Base-by-base conservation (phyloP, 2,797 vertebrate genomes). In the Enteromius argenteus region DNA sequence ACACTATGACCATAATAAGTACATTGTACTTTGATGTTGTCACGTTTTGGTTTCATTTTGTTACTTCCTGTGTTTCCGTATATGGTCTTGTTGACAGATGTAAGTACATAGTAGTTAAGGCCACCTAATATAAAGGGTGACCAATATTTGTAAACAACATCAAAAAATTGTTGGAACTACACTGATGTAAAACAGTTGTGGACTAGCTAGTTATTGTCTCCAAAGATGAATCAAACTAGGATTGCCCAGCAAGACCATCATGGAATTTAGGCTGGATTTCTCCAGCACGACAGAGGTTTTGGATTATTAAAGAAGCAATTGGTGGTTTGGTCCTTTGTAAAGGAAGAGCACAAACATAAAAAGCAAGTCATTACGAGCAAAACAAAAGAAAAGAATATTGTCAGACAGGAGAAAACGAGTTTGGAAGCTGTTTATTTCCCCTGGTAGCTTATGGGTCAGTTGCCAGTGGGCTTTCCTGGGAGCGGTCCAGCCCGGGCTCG, bases 361-460 rank as follows among this genome's bases (percentile, higher is more conserved):
- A 32, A 79, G 75, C 19, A 1, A 78, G 51, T 82, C 64, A 82
- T 62, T 85, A 58, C 27, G 11, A 81, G 37, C 44, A 60, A 60
- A 82, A 82, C 72, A 82, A 73, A 81, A 32, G 37, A 66, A 53
- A 49, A 53, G 56, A 71, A 69, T 82, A 75, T 79, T 21, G 89
- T 90, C 80, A 76, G 85, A 86, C 84, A 85, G 88, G 85, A 90
- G 84, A 83, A 89, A 87, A 85, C 83, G 77, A 73, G 88, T 88
- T 90, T 86, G 89, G 87, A 85, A 80, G 86, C 89, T 62, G 75
- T 90, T 95, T 95, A 94, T 95, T 95, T 95, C 94, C 93, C 94
- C 91, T 90, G 94, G 88, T 94, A 90, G 90, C 86, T 90, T 88
- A 91, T 86, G 86, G 93, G 92, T 93, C 91, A 90, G 89, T 90